Conservation (phyloP, 2,888 invertebrate genomes). For the Diplolepis rosae region DNA sequence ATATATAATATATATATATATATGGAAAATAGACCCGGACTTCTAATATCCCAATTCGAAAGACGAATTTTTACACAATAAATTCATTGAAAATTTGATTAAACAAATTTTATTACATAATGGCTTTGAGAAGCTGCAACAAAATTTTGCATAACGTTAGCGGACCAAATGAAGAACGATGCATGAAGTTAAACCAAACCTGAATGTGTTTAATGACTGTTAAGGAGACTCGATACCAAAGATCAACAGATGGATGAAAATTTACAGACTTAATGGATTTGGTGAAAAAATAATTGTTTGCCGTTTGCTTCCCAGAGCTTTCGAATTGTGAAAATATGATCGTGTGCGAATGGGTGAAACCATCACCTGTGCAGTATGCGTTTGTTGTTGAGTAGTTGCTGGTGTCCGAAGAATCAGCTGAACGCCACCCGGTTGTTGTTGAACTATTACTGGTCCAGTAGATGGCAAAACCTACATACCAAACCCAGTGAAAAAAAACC, state of each 20-base stretch:
- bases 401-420: slow-evolving; percentile 83
- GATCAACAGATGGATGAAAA: background rate
- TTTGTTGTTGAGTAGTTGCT: slow-evolving; percentile 73
- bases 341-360: slow-evolving; percentile 65
- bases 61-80: background rate
- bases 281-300: background rate
- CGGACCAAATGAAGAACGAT: background rate
- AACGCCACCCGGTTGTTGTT: slow-evolving; percentile 81
- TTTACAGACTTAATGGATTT: slow-evolving; percentile 10
- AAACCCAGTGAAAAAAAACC: slow-evolving; percentile 63
- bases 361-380: slow-evolving; percentile 73
- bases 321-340: slow-evolving; percentile 39
- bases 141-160: background rate
- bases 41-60: too few species aligned
- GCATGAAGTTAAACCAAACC: slow-evolving; percentile 12
- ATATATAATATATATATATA: too few species aligned
- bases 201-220: slow-evolving; percentile 13
- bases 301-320: slow-evolving; percentile 13
- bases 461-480: slow-evolving; percentile 72
- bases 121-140: background rate
- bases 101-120: background rate
- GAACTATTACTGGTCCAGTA: slow-evolving; percentile 77
- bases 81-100: background rate
- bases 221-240: background rate
- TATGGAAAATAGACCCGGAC: too few species aligned